Percentiles rank a stretch among this genome's conserved stretches.
These are phyloP conservation scores for Rhaphigaster nebulosa DNA, from an alignment of 2,888 invertebrate genomes.

Conservation along the genomic window DNA sequence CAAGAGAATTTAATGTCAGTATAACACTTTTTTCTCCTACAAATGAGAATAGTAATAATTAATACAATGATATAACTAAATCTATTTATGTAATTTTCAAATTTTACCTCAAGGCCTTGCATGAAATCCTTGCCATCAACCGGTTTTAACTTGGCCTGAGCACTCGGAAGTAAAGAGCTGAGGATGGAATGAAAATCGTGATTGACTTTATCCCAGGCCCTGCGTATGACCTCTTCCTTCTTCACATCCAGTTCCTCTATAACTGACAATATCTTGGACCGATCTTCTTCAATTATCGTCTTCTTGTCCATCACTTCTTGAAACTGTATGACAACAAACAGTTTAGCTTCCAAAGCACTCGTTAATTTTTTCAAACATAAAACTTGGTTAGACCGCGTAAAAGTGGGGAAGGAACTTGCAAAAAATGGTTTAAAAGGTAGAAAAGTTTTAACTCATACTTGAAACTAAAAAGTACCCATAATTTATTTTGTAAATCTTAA, in stretches of 20 bases:
- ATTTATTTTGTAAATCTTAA: neutral
- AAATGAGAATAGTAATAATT: too few species aligned
- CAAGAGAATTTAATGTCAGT: too few species aligned
- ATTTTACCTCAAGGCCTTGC: slow-evolving; percentile 86
- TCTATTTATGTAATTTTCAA: neutral
- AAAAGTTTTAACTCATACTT: too few species aligned
- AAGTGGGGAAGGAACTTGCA: neutral
- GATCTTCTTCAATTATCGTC: slow-evolving; percentile 81
- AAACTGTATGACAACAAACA: slow-evolving; percentile 71
- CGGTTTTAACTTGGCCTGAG: slow-evolving; percentile 87
- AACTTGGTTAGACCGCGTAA: too few species aligned
- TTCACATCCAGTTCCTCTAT: slow-evolving; percentile 92
- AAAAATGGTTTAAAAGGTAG: neutral
- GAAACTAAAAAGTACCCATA: neutral
- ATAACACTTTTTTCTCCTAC: too few species aligned
- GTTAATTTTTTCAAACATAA: neutral
- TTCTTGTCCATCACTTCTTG: slow-evolving; percentile 80
- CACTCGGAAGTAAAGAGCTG: slow-evolving; percentile 89
- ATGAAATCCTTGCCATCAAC: slow-evolving; percentile 80
- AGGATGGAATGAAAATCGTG: slow-evolving; percentile 96
- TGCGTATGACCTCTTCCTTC: slow-evolving; percentile 84
- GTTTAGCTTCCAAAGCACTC: neutral
- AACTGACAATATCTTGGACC: slow-evolving; percentile 79
- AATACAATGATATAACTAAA: neutral
- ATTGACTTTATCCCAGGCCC: slow-evolving; percentile 90